Base-by-base conservation (phyloP, 2,888 invertebrate species). In the Euproctis similis region DNA sequence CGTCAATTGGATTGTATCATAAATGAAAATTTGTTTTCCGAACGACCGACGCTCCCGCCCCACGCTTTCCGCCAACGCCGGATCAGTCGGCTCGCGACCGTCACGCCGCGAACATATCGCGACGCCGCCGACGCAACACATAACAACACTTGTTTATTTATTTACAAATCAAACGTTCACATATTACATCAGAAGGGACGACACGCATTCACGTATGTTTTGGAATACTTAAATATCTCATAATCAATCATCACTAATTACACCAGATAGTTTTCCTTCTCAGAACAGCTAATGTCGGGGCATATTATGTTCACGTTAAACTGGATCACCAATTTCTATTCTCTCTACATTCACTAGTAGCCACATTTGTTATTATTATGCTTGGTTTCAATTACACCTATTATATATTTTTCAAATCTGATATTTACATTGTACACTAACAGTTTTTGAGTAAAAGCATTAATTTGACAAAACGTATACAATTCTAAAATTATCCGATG, bases 51-150 rank as follows among this genome's bases (percentile, higher is more conserved):
- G 53, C 37, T 59, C 30, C 55, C 4, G 36, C 54, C 34, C 34
- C 30, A 30, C 47, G 55, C 36, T 59, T 64, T 53, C 61, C 49
- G 14, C 42, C 39, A 36, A 53, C 42, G 40, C 33, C 36, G 36
- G 42, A 34, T 42, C 65, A 81, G 81, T 81, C 69, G 64, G 63
- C 70, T 68, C 62, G 52, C 70, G 61, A 53, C 62, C 69, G 74
- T 59, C 71, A 77, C 67, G 67, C 42, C 52, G 67, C 65, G 59
- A 52, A 56, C 58, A 58, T 48, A 60, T 63, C 54, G 43, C 42
- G 12, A 48, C 39, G n/a, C n/a, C n/a, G n/a, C 46, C 50, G 45
- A 59, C 53, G 49, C 53, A 51, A 44, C 54, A 59, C 46, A 48
- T n/a, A n/a, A n/a, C 40, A 38, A 55, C 67, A 66, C 59, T 66